Percentiles rank a stretch among this genome's conserved stretches.
Conservation (phyloP, 2,113 vertebrate genomes). For the Helogale parvula region DNA sequence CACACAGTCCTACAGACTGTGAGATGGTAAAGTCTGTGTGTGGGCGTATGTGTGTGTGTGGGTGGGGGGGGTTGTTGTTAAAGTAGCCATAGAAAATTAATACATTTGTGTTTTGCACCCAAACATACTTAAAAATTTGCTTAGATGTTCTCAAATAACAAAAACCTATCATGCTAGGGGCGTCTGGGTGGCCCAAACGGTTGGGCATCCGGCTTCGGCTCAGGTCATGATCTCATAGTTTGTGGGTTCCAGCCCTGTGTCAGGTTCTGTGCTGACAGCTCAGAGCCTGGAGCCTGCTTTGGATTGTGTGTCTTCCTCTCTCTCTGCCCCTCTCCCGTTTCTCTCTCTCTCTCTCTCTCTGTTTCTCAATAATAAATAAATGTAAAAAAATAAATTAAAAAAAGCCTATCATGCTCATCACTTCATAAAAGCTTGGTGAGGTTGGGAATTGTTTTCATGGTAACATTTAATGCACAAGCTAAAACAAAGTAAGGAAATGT, state of each 20-base stretch:
- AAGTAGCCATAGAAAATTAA: not conserved
- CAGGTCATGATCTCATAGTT: too few relatives aligned
- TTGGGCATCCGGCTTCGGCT: too few relatives aligned
- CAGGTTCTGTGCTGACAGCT: too few relatives aligned
- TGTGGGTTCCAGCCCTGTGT: too few relatives aligned
- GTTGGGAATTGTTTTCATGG: not conserved
- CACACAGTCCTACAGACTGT: not conserved
- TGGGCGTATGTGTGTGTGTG: not conserved
- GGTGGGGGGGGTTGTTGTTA: not conserved
- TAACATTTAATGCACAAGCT: not conserved
- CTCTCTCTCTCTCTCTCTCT: too few relatives aligned
- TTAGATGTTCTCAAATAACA: not conserved
- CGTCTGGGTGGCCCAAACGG: too few relatives aligned
- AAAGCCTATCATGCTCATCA: not conserved
- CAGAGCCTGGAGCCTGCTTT: too few relatives aligned
- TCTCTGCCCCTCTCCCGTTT: too few relatives aligned
- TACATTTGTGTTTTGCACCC: not conserved
- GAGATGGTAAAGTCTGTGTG: too few relatives aligned
- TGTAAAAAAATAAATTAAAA: too few relatives aligned
- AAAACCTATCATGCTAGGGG: not conserved
- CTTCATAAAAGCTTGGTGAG: not conserved
- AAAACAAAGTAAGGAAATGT: not conserved
- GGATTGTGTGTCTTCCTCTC: too few relatives aligned
- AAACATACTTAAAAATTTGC: not conserved
- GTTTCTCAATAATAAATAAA: too few relatives aligned